phyloP scores from a whole-genome alignment of 2,113 vertebrate species.

The Petrocephalus zakoni region DNA sequence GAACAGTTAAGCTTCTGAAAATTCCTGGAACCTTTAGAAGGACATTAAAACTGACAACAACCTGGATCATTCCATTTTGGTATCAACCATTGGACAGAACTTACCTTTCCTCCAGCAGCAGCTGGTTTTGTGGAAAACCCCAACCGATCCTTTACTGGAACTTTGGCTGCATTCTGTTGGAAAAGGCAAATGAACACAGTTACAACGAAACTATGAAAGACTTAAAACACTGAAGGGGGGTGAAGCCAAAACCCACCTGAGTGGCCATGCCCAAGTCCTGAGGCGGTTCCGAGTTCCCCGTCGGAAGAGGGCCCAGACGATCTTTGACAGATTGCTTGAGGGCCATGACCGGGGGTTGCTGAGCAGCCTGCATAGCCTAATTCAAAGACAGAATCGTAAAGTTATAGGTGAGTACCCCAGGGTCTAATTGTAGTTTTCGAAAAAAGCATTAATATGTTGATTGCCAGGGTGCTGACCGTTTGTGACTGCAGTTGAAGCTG shows the following conservation, averaged over 20 bases:
- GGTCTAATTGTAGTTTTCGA: neutral
- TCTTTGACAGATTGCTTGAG: conserved; percentile 95
- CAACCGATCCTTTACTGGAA: conserved; percentile 87
- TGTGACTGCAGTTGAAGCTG: conserved; percentile 56
- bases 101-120: conserved; percentile 80
- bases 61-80: neutral
- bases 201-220: neutral
- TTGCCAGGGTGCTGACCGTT: conserved; percentile 24
- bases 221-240: neutral
- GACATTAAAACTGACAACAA: neutral
- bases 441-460: neutral
- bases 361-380: conserved; percentile 62
- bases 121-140: conserved; percentile 80
- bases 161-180: conserved; percentile 75
- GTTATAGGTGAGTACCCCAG: too few species aligned
- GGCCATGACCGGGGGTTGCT: conserved; percentile 62
- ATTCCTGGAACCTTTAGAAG: neutral
- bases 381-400: conserved; percentile 16
- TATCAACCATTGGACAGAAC: neutral
- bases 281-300: conserved; percentile 70
- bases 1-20: neutral
- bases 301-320: conserved; percentile 81
- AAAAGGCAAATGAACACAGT: neutral
- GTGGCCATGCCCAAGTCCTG: conserved; percentile 66
- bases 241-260: conserved; percentile 65